phyloP scores from a whole-genome alignment of 2,888 invertebrate species.

The Microctonus aethiopoides region DNA sequence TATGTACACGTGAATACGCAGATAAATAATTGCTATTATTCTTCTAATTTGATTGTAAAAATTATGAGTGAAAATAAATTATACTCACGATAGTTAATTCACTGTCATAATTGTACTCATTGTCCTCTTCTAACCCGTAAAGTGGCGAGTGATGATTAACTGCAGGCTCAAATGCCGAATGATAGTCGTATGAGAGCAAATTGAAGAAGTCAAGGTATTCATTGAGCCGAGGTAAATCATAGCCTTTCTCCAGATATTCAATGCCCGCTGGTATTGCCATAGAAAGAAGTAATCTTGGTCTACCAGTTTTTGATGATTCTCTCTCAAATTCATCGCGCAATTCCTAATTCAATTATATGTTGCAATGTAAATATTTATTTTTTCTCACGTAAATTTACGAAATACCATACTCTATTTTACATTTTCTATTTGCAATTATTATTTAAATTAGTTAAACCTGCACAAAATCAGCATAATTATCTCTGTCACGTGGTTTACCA shows the following conservation, averaged over 20 bases:
- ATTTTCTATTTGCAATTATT: neutral
- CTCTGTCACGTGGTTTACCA: conserved; percentile 79
- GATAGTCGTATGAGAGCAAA: conserved; percentile 90
- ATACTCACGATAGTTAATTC: conserved; percentile 88
- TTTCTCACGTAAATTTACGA: neutral
- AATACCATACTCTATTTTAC: neutral
- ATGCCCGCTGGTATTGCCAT: conserved; percentile 96
- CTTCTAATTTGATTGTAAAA: conserved; percentile 21
- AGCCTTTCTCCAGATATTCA: conserved; percentile 93
- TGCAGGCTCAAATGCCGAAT: conserved; percentile 90
- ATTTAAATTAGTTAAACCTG: conserved; percentile 69
- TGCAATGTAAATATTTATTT: neutral
- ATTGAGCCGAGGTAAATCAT: conserved; percentile 87
- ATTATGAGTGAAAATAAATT: conserved; percentile 7
- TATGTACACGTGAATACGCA: too few relatives aligned
- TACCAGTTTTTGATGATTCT: conserved; percentile 86
- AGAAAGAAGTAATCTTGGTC: conserved; percentile 82
- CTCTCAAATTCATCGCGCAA: conserved; percentile 88
- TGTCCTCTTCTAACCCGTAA: conserved; percentile 82
- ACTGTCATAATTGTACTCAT: conserved; percentile 87
- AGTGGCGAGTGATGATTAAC: conserved; percentile 93
- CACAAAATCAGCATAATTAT: conserved; percentile 89
- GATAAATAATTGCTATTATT: conserved; percentile 41
- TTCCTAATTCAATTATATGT: conserved; percentile 70
- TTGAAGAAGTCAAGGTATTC: conserved; percentile 94